A percentile compares a stretch with the other conserved stretches of the same genome.
Conservation (phyloP, 2,113 vertebrate genomes). For the Platysternon megacephalum region DNA sequence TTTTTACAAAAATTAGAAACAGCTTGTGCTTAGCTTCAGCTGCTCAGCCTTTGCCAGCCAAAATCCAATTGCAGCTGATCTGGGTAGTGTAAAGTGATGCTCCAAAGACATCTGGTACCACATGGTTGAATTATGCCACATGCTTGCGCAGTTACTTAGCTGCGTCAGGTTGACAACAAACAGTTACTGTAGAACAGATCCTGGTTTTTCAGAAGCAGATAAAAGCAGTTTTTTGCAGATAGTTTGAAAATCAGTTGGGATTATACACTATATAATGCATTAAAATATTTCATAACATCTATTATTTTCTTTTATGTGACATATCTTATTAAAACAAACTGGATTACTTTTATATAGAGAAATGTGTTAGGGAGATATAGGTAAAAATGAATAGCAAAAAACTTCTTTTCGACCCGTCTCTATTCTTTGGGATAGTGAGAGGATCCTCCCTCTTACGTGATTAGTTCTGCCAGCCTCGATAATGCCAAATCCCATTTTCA, state of each 20-base stretch:
- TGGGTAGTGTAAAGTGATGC: background rate
- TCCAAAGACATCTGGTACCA: background rate
- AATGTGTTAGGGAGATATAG: background rate
- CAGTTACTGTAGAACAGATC: background rate
- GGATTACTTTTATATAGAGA: background rate
- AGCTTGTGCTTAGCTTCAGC: background rate
- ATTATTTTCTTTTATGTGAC: background rate
- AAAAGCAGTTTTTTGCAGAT: background rate
- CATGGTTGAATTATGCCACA: background rate
- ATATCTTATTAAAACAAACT: background rate
- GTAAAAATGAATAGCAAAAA: background rate
- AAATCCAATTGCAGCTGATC: background rate
- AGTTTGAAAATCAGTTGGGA: background rate
- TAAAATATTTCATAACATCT: background rate
- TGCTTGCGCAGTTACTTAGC: background rate
- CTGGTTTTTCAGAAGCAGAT: background rate
- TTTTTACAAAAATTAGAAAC: background rate
- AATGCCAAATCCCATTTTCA: background rate
- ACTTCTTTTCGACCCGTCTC: too few relatives aligned
- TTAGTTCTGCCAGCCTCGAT: background rate
- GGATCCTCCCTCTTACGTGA: background rate
- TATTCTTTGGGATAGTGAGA: background rate
- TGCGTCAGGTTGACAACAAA: background rate
- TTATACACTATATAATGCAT: background rate
- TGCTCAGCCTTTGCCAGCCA: background rate